These are phyloP conservation scores for Semicossyphus pulcher DNA, from an alignment of 2,113 vertebrate species.

Conservation along the genomic window DNA sequence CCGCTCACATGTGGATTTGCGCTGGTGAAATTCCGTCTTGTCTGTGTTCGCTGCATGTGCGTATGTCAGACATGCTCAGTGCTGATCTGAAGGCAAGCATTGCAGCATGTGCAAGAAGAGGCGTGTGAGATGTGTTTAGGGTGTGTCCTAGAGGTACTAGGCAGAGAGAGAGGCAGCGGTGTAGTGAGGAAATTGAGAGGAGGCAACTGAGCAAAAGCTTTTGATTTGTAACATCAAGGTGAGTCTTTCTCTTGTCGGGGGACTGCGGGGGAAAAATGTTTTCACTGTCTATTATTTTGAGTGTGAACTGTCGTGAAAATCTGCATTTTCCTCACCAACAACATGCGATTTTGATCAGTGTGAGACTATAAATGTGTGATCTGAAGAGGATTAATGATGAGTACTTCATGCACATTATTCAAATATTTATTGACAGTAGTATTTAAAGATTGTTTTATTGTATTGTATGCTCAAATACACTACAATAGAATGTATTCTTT, in stretches of 20 bases:
- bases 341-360: background rate
- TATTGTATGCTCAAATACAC: background rate
- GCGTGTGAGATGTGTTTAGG: conserved; percentile 51
- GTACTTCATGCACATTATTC: background rate
- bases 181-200: conserved; percentile 8
- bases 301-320: conserved; percentile 1
- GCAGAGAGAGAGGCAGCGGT: conserved; percentile 42
- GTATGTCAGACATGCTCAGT: conserved; percentile 37
- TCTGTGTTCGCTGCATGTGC: conserved; percentile 40
- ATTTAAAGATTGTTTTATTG: background rate
- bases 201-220: conserved; percentile 18
- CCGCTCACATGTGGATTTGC: conserved; percentile 12
- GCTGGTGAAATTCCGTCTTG: conserved; percentile 7
- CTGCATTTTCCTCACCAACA: background rate
- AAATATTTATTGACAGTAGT: background rate
- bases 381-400: background rate
- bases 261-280: background rate
- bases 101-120: conserved; percentile 51
- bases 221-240: conserved; percentile 57
- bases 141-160: conserved; percentile 61
- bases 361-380: background rate
- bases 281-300: background rate
- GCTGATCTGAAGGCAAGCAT: conserved; percentile 52
- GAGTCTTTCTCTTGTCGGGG: conserved; percentile 44
- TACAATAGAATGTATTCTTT: background rate